Evolutionary conservation across 2,888 invertebrate genomes (phyloP).

Genomic region (Chromoteleia sp.): DNA sequence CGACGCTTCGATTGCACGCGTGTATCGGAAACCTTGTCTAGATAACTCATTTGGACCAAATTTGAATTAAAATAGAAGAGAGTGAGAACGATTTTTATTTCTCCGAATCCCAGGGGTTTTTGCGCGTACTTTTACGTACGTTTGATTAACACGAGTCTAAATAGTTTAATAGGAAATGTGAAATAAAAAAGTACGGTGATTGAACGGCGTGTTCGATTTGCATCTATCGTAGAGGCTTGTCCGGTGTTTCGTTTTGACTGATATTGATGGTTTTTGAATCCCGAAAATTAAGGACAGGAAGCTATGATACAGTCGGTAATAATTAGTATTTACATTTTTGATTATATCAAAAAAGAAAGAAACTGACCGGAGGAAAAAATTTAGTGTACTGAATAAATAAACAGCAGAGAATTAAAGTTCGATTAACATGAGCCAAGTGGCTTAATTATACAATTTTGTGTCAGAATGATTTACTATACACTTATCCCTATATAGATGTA

Average conservation of each 20-base stretch:
- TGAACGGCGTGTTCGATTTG: no score
- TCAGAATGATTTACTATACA: background rate
- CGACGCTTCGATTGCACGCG: background rate
- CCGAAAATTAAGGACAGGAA: background rate
- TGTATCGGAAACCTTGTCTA: no score
- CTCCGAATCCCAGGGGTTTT: no score
- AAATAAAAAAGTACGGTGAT: no score
- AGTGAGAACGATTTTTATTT: no score
- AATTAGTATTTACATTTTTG: background rate
- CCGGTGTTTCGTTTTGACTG: background rate
- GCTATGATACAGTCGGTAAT: background rate
- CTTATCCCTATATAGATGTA: background rate
- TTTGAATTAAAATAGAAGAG: slow-evolving; percentile 4
- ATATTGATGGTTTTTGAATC: background rate
- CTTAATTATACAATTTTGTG: background rate
- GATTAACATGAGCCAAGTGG: background rate
- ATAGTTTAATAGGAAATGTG: background rate
- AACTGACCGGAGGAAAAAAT: background rate
- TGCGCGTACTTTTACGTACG: no score
- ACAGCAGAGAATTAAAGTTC: background rate
- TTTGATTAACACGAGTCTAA: no score
- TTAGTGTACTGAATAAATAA: background rate
- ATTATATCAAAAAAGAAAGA: background rate
- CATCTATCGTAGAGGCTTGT: no score
- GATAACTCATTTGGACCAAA: background rate